These are phyloP conservation scores for Calliopsis andreniformis DNA, from an alignment of 1,140 invertebrate genomes.

Conservation along the genomic window DNA sequence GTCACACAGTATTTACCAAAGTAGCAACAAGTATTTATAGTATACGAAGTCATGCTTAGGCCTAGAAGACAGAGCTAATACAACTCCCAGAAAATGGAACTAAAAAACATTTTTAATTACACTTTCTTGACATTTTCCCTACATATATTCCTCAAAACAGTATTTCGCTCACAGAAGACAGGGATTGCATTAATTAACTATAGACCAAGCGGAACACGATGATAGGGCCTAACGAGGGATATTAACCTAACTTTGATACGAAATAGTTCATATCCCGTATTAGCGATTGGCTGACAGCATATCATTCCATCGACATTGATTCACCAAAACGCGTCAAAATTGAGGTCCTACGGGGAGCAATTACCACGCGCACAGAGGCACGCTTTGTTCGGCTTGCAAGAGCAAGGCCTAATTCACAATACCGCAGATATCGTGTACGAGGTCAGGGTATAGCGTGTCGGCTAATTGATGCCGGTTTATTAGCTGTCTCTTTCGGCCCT, in stretches of 20 bases:
- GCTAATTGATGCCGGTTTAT: slow-evolving; percentile 77
- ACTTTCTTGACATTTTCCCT: too few species aligned
- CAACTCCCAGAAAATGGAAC: too few species aligned
- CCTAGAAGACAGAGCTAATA: too few species aligned
- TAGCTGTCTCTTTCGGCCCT: slow-evolving; percentile 74
- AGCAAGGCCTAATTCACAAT: slow-evolving; percentile 57
- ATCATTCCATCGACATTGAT: slow-evolving; percentile 57
- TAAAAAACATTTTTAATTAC: too few species aligned
- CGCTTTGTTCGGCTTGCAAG: neutral
- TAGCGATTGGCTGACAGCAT: slow-evolving; percentile 31
- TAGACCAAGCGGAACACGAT: neutral
- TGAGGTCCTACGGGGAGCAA: slow-evolving; percentile 28
- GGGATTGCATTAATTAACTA: slow-evolving; percentile 44
- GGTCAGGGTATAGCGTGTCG: slow-evolving; percentile 69
- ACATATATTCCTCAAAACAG: too few species aligned
- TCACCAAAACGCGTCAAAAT: slow-evolving; percentile 48
- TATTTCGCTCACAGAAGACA: slow-evolving; percentile 8
- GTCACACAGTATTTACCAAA: too few species aligned
- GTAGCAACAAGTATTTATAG: too few species aligned
- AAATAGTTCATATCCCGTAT: slow-evolving; percentile 39
- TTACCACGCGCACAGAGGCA: slow-evolving; percentile 11
- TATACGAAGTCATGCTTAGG: too few species aligned
- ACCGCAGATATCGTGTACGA: slow-evolving; percentile 47
- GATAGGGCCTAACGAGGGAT: neutral
- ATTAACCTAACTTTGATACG: slow-evolving; percentile 8